Evolutionary conservation across 1,140 invertebrate genomes (phyloP).

Genomic region (Ephestia elutella): DNA sequence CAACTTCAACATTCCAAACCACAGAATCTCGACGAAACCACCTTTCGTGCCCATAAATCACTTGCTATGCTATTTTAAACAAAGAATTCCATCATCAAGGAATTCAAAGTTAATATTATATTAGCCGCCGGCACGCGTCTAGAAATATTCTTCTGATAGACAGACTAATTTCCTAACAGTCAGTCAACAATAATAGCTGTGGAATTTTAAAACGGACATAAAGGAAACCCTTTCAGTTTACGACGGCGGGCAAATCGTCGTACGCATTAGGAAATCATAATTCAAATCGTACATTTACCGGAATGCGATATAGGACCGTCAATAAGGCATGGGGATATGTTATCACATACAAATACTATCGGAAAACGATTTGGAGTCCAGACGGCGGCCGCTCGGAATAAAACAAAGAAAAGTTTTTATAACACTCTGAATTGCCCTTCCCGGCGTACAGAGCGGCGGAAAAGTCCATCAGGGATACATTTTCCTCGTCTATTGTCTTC

Average conservation of each 20-base stretch:
- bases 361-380: conserved; percentile 63
- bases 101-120: conserved; percentile 4
- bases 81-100: background rate
- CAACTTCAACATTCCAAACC: conserved; percentile 3
- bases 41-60: background rate
- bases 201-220: conserved; percentile 9
- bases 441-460: conserved; percentile 20
- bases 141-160: conserved; percentile 12
- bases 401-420: conserved; percentile 64
- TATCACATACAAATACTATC: conserved; percentile 49
- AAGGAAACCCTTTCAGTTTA: conserved; percentile 6
- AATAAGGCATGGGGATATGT: conserved; percentile 3
- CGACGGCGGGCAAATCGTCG: conserved; percentile 4
- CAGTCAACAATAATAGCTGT: conserved; percentile 6
- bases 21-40: conserved; percentile 7
- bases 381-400: conserved; percentile 36
- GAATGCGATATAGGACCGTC: background rate
- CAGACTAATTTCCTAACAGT: conserved; percentile 13
- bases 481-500: conserved; percentile 9
- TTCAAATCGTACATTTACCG: conserved; percentile 3
- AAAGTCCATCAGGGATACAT: conserved; percentile 20
- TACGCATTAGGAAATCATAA: conserved; percentile 6
- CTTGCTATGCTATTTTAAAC: background rate
- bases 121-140: background rate
- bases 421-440: conserved; percentile 44